phyloP scores from a whole-genome alignment of 2,797 vertebrate genomes.

The Ctenopoma multispine region DNA sequence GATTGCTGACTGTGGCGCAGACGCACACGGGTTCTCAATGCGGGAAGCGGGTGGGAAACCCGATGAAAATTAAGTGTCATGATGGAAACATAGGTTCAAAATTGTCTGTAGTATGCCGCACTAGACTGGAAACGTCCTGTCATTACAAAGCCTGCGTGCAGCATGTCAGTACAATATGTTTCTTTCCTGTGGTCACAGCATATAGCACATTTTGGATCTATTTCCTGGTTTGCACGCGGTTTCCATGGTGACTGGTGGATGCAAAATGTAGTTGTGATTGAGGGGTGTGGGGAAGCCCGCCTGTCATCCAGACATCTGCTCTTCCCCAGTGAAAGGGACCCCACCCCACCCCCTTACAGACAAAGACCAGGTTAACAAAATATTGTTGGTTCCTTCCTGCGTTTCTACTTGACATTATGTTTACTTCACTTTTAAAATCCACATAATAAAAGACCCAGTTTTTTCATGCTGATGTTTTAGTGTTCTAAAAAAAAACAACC shows the following conservation, averaged over 20 bases:
- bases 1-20: conserved; percentile 64
- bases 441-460: neutral
- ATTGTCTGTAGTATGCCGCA: neutral
- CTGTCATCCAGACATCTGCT: conserved; percentile 69
- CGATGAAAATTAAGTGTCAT: neutral
- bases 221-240: conserved; percentile 60
- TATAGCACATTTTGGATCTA: neutral
- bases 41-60: conserved; percentile 52
- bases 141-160: neutral
- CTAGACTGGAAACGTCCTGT: no score
- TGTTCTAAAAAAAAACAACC: conserved; percentile 1
- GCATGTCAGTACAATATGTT: neutral
- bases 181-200: neutral
- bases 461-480: neutral
- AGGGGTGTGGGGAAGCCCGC: conserved; percentile 71
- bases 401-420: conserved; percentile 15
- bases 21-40: conserved; percentile 57
- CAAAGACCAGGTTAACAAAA: conserved; percentile 46
- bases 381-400: conserved; percentile 13
- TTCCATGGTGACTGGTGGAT: conserved; percentile 70
- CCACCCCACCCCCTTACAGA: conserved; percentile 43
- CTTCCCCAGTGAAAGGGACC: conserved; percentile 22
- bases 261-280: conserved; percentile 48
- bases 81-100: neutral
- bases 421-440: conserved; percentile 11